phyloP scores from a whole-genome alignment of 2,888 invertebrate genomes.

The Brassicogethes aeneus region DNA sequence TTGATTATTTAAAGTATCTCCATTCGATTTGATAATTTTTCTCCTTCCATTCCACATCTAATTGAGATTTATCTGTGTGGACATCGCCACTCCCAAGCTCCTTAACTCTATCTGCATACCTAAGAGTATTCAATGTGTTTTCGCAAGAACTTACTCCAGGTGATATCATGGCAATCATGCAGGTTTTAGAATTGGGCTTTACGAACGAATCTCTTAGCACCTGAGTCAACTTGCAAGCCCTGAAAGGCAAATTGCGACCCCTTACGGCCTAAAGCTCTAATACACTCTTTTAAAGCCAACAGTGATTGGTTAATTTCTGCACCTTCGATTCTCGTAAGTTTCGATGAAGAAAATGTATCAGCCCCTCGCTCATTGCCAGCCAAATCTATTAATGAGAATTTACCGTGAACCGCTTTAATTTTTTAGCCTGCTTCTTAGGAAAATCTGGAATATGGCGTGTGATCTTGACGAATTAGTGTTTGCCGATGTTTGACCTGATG shows the following conservation, averaged over 20 bases:
- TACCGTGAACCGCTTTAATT: conserved; percentile 86
- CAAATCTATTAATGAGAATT: conserved; percentile 96
- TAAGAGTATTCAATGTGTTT: conserved; percentile 92
- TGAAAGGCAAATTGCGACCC: conserved; percentile 94
- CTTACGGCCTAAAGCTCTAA: conserved; percentile 88
- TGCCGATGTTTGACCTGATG: conserved; percentile 95
- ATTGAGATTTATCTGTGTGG: too few relatives aligned
- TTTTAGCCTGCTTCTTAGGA: conserved; percentile 60
- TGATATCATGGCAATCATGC: conserved; percentile 99
- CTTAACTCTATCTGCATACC: conserved; percentile 96
- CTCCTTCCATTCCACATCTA: too few relatives aligned
- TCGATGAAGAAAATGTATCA: conserved; percentile 91
- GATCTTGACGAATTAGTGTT: conserved; percentile 97
- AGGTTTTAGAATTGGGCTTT: conserved; percentile 94
- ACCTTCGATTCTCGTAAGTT: conserved; percentile 91
- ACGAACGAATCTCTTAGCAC: conserved; percentile 93
- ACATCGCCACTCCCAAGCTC: conserved; percentile 77
- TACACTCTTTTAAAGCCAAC: conserved; percentile 95
- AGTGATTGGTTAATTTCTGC: conserved; percentile 97
- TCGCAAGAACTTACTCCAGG: conserved; percentile 95
- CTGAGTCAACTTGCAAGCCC: conserved; percentile 92
- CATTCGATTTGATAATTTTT: too few relatives aligned
- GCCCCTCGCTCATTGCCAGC: conserved; percentile 97
- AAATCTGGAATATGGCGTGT: conserved; percentile 98
- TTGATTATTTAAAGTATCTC: too few relatives aligned